Evolutionary conservation across 2,888 invertebrate genomes (phyloP).

Genomic region (Apotomis turbidana): DNA sequence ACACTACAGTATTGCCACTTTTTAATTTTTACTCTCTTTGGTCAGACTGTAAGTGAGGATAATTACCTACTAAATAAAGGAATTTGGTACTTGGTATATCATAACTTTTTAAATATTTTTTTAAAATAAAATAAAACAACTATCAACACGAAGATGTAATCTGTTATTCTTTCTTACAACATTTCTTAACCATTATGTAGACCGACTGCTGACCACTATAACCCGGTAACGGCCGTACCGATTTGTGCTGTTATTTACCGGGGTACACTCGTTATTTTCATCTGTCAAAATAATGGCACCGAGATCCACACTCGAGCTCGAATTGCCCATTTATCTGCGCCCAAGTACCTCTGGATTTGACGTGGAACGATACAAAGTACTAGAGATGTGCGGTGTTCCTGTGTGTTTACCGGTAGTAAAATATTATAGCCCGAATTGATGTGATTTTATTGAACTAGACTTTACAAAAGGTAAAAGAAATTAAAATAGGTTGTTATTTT

Average conservation of each 20-base stretch:
- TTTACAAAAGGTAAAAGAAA: neutral
- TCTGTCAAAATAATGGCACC: conserved; percentile 53
- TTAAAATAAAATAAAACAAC: no score
- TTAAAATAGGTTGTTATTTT: neutral
- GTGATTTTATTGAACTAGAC: neutral
- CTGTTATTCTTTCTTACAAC: neutral
- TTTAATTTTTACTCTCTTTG: no score
- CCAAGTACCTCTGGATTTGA: conserved; percentile 60
- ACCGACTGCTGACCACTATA: conserved; percentile 8
- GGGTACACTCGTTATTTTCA: conserved; percentile 45
- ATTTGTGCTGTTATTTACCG: conserved; percentile 40
- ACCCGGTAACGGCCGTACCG: conserved; percentile 31
- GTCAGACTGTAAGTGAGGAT: no score
- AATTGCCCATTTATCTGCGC: conserved; percentile 60
- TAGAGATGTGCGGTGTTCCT: conserved; percentile 35
- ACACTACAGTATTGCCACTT: no score
- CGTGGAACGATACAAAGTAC: conserved; percentile 54
- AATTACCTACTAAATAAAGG: no score
- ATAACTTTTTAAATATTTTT: no score
- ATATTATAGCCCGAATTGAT: neutral
- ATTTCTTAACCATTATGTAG: neutral
- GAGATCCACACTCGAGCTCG: conserved; percentile 50
- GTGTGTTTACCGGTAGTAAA: conserved; percentile 8
- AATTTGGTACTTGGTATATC: no score
- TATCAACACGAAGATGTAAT: neutral